Conservation (phyloP, 1,140 invertebrate genomes). For the Amphibalanus amphitrite region DNA sequence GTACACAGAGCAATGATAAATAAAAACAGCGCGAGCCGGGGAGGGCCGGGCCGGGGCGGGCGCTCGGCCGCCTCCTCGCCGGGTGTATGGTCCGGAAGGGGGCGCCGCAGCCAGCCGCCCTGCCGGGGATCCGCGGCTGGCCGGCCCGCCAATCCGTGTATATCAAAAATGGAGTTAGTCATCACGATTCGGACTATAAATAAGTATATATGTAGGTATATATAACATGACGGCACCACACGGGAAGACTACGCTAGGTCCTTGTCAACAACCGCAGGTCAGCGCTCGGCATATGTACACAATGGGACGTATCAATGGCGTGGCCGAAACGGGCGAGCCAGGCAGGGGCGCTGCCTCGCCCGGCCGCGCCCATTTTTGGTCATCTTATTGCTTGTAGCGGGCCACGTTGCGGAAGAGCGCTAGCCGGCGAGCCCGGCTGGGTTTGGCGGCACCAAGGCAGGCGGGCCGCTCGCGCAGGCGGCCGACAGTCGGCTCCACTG, state of each 20-base stretch:
- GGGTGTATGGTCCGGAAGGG: background rate
- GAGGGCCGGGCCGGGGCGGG: background rate
- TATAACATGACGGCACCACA: background rate
- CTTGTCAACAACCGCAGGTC: background rate
- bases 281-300: background rate
- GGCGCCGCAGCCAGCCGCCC: too few species aligned
- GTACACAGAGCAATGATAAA: background rate
- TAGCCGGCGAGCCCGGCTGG: too few species aligned
- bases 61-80: too few species aligned
- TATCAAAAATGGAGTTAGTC: background rate
- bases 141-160: background rate
- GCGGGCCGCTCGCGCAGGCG: too few species aligned
- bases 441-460: too few species aligned
- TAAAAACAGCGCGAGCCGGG: background rate
- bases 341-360: too few species aligned
- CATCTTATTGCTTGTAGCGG: background rate
- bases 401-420: too few species aligned
- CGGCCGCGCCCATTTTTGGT: background rate
- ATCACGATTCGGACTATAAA: background rate
- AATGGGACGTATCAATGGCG: background rate
- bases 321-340: background rate
- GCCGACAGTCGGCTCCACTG: too few species aligned
- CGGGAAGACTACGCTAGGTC: background rate
- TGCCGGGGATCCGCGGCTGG: too few species aligned
- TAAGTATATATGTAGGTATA: background rate